Evolutionary conservation across 2,888 invertebrate genomes (phyloP).

Genomic region (Apamea monoglypha): DNA sequence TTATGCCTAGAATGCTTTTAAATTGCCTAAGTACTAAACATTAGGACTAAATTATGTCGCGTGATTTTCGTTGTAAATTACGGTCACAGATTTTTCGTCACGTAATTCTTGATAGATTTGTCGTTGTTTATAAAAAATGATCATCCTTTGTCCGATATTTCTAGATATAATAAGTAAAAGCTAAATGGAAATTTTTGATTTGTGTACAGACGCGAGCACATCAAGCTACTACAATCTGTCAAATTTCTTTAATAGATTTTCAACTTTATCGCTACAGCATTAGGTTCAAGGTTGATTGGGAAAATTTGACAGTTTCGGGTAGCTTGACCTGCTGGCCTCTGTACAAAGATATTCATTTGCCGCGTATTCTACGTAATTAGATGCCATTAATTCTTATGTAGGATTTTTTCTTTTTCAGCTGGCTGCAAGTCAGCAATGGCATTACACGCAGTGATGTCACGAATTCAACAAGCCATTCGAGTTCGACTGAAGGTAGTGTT

Average conservation of each 20-base stretch:
- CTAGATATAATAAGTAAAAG: background rate
- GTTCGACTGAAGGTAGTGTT: slow-evolving; percentile 41
- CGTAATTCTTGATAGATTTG: too few relatives aligned
- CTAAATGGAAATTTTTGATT: background rate
- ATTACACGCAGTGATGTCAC: slow-evolving; percentile 33
- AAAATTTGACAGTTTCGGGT: too few relatives aligned
- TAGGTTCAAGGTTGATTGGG: too few relatives aligned
- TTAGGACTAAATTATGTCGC: background rate
- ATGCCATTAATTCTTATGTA: too few relatives aligned
- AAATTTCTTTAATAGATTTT: too few relatives aligned
- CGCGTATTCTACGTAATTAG: background rate
- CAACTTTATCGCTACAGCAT: too few relatives aligned
- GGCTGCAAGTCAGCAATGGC: background rate
- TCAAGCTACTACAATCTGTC: too few relatives aligned
- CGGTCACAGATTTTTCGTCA: background rate
- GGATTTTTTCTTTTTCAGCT: background rate
- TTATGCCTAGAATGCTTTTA: background rate
- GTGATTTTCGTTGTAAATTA: background rate
- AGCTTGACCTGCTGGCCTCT: too few relatives aligned
- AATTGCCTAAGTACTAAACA: background rate
- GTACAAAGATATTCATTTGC: too few relatives aligned
- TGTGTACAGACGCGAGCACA: too few relatives aligned
- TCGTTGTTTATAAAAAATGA: background rate
- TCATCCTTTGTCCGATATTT: too few relatives aligned
- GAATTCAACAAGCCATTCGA: slow-evolving; percentile 19